Base-by-base conservation (phyloP, 2,888 invertebrate species). In the Eumerus sabulonum region DNA sequence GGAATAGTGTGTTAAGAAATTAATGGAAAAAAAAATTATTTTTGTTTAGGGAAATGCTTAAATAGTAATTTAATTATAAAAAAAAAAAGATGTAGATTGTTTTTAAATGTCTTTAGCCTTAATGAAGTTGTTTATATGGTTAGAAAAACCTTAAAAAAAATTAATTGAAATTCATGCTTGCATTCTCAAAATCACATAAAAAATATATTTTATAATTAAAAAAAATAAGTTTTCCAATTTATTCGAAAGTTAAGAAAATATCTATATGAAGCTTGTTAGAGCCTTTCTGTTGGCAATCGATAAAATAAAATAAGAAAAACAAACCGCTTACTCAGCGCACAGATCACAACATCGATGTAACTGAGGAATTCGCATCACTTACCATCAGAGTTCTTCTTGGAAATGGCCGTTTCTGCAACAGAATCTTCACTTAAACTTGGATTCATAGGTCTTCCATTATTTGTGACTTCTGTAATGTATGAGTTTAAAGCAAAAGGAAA, bases 381-480 rank as follows among this genome's bases (percentile, higher is more conserved):
- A 95, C 95, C 95, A 90, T 95, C 95, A 85, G 94, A 95, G 91
- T 93, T 94, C 91, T 92, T 93, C 91, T 95, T 94, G 89, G 93
- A 92, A 89, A 94, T 91, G 87, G 93, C 92, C 86, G 93, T 94
- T 89, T 95, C 95, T 84, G 93, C 92, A 87, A 95, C 93, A 84
- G 94, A 94, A 90, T 95, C 95, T 90, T 94, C 94, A 90, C 94
- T 94, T 90, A 93, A 93, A 89, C 94, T 93, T 83, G 93, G 92
- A 90, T 93, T 93, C 84, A 92, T 89, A 86, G 91, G 90, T 87
- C 90, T 90, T 83, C 90, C 89, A 87, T 90, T 90, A 86, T 88
- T 89, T 86, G 89, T 87, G 85, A 89, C 89, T 86, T 89, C 90
- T 89, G 89, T 85, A 88, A 89, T 86, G 84, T 83, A 84, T 83